A percentile compares a stretch with the other conserved stretches of the same genome.
phyloP scores from a whole-genome alignment of 2,888 invertebrate genomes.

The Parascotia fuliginaria region DNA sequence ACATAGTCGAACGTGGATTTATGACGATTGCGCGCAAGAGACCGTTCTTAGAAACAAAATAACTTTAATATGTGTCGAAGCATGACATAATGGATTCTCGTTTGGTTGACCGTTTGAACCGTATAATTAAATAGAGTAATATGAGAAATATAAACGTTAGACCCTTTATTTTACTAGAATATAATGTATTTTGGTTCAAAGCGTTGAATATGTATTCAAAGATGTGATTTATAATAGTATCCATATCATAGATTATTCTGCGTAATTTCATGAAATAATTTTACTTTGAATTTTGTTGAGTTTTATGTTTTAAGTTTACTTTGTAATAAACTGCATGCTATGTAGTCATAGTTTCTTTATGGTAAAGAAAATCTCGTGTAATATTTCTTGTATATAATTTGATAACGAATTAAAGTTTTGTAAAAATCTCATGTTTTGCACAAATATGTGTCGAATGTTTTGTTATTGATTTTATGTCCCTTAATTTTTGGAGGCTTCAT shows the following conservation, averaged over 20 bases:
- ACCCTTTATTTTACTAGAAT: slow-evolving; percentile 26
- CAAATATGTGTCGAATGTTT: no score
- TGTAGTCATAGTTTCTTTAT: no score
- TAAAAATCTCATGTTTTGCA: no score
- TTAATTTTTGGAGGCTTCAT: no score
- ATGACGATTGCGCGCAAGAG: slow-evolving; percentile 59
- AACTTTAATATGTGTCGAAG: slow-evolving; percentile 57
- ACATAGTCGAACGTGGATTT: slow-evolving; percentile 57
- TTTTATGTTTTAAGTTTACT: background rate
- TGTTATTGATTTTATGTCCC: no score
- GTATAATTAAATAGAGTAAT: slow-evolving; percentile 38
- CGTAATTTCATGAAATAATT: slow-evolving; percentile 3
- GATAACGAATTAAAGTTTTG: no score
- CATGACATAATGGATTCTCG: slow-evolving; percentile 51
- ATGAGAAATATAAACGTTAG: slow-evolving; percentile 30
- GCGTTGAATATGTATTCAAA: slow-evolving; percentile 23
- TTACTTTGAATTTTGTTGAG: background rate
- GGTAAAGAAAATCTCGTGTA: no score
- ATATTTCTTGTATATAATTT: no score
- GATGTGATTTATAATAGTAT: slow-evolving; percentile 17
- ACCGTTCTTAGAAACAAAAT: slow-evolving; percentile 66
- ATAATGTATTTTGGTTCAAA: slow-evolving; percentile 19
- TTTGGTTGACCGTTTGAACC: slow-evolving; percentile 31
- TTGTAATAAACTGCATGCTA: background rate
- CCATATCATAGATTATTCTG: slow-evolving; percentile 13